Evolutionary conservation across 2,888 invertebrate species (phyloP).

Genomic region (Chrysolina oricalcia): DNA sequence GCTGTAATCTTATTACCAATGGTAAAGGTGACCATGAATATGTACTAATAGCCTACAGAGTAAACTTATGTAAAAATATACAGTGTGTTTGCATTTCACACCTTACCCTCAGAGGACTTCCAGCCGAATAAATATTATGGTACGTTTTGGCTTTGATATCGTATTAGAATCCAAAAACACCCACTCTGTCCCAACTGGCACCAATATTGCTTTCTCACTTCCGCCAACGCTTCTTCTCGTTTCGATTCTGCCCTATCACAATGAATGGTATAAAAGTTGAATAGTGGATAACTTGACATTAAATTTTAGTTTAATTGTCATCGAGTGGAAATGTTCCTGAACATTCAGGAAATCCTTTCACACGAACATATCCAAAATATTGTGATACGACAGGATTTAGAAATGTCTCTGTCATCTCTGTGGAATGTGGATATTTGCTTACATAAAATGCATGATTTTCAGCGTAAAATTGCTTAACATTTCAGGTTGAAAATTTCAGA

Average conservation of each 20-base stretch:
- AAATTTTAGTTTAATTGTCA: too few relatives aligned
- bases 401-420: background rate
- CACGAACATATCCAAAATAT: background rate
- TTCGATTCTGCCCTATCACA: constrained; percentile 27
- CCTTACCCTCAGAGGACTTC: constrained; percentile 42
- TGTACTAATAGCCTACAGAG: constrained; percentile 43
- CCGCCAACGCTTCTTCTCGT: constrained; percentile 39
- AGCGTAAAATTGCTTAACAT: background rate
- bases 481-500: background rate
- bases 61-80: constrained; percentile 41
- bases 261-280: background rate
- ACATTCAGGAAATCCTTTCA: too few relatives aligned
- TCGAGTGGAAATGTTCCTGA: too few relatives aligned
- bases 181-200: constrained; percentile 75
- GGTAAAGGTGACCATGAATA: constrained; percentile 53
- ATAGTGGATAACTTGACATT: background rate
- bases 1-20: constrained; percentile 25
- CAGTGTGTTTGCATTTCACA: constrained; percentile 50
- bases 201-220: constrained; percentile 68
- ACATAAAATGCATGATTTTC: background rate
- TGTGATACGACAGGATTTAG: background rate
- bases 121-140: constrained; percentile 60
- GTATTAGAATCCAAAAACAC: constrained; percentile 47
- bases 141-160: constrained; percentile 54
- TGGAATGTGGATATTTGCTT: constrained; percentile 3